These are phyloP conservation scores for Phoeniculus purpureus DNA, from an alignment of 2,797 vertebrate genomes.

Conservation along the genomic window DNA sequence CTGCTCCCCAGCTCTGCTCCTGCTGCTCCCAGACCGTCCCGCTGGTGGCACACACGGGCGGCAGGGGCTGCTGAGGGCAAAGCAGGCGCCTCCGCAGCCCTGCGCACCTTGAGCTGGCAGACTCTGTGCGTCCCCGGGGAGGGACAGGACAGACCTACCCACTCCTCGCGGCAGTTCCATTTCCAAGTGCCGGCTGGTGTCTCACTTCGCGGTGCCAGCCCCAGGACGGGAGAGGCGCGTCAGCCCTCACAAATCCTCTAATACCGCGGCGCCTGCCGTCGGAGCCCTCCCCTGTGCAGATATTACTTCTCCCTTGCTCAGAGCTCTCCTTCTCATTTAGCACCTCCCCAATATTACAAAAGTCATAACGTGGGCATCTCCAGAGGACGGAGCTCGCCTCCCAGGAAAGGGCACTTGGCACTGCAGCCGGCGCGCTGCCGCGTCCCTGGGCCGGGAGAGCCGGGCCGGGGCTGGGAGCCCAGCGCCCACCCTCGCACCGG, in stretches of 20 bases:
- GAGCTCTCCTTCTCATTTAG: constrained; percentile 62
- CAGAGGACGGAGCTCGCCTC: not conserved
- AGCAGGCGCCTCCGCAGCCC: fast-evolving
- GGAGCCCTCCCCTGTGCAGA: constrained; percentile 45
- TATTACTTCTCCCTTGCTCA: constrained; percentile 51
- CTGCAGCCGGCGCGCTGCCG: not conserved
- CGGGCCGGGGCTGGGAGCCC: fast-evolving
- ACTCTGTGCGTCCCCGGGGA: fast-evolving
- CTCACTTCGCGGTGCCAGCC: not conserved
- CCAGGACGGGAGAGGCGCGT: not conserved
- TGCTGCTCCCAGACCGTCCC: not conserved
- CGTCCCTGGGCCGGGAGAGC: fast-evolving
- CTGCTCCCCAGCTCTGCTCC: not conserved
- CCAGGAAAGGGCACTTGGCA: not conserved
- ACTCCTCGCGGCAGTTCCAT: not conserved
- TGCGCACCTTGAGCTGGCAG: not conserved
- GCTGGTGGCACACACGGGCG: not conserved
- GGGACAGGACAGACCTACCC: not conserved
- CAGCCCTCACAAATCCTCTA: constrained; percentile 60
- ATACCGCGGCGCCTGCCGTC: constrained; percentile 11
- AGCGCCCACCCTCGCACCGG: fast-evolving
- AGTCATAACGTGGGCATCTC: constrained; percentile 37
- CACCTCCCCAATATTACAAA: constrained; percentile 36
- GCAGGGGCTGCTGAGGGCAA: not conserved
- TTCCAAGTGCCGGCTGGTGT: not conserved